phyloP scores from a whole-genome alignment of 30 jellyfish, hydroid and myxozoan species.

The Clytia hemisphaerica region DNA sequence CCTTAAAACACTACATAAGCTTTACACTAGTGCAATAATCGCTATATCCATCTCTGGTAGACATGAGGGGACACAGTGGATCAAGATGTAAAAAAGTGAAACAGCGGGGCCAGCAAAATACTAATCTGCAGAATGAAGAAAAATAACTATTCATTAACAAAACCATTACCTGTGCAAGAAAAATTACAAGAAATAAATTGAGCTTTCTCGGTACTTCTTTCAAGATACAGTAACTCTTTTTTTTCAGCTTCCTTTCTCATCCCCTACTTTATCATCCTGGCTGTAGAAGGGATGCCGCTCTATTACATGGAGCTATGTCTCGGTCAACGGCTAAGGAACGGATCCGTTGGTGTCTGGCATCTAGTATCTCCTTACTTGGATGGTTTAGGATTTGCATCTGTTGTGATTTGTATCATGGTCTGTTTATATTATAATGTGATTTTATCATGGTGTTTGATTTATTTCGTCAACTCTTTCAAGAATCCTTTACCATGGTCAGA shows the following conservation, averaged over 20 bases:
- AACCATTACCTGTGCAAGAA: too few relatives aligned
- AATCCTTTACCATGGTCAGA: constrained; percentile 93
- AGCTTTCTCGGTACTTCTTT: too few relatives aligned
- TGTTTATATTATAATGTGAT: constrained; percentile 94
- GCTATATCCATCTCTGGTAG: too few relatives aligned
- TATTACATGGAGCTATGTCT: constrained; percentile 94
- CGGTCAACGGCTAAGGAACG: constrained; percentile 97
- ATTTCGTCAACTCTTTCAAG: constrained; percentile 76
- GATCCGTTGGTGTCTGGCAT: constrained; percentile 96
- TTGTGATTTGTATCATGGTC: constrained; percentile 78
- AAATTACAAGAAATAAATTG: too few relatives aligned
- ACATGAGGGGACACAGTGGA: too few relatives aligned
- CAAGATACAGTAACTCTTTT: too few relatives aligned
- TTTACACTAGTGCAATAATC: too few relatives aligned
- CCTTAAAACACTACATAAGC: too few relatives aligned
- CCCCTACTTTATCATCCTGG: constrained; percentile 89
- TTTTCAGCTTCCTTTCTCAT: constrained; percentile 85
- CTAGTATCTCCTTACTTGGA: constrained; percentile 82
- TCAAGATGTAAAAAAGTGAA: too few relatives aligned
- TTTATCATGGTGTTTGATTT: constrained; percentile 94
- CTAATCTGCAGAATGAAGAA: too few relatives aligned
- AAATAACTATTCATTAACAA: too few relatives aligned
- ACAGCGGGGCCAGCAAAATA: too few relatives aligned
- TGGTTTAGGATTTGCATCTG: constrained; percentile 94
- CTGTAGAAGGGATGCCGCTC: constrained; percentile 90